A percentile compares a stretch with the other conserved stretches of the same genome.
These are phyloP conservation scores for Adoxophyes honmai DNA, from an alignment of 1,140 invertebrate species.

Conservation along the genomic window DNA sequence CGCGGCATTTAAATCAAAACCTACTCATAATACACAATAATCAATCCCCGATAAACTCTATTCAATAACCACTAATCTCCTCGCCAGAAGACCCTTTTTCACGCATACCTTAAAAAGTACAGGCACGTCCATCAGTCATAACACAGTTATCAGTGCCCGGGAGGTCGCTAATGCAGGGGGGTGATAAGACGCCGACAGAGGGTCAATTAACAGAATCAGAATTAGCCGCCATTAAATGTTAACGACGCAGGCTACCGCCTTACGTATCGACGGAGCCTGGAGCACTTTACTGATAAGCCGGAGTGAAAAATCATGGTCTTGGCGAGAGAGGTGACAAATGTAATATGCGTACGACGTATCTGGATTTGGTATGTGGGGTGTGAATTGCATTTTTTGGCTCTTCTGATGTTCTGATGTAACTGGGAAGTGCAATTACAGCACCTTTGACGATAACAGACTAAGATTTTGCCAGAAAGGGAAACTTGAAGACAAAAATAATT, in stretches of 20 bases:
- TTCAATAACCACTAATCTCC: conserved; percentile 7
- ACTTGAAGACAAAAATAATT: too few species aligned
- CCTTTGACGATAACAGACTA: too few species aligned
- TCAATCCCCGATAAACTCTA: background rate
- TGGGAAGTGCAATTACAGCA: too few species aligned
- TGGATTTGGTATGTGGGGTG: too few species aligned
- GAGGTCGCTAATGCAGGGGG: conserved; percentile 55
- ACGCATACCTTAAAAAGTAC: conserved; percentile 4
- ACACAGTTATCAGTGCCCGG: background rate
- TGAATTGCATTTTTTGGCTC: too few species aligned
- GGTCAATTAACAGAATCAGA: conserved; percentile 74
- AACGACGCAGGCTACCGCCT: conserved; percentile 71
- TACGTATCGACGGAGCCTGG: conserved; percentile 41
- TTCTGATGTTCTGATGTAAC: too few species aligned
- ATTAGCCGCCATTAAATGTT: conserved; percentile 74
- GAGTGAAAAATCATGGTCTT: background rate
- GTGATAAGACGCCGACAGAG: conserved; percentile 59
- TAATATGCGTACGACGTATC: background rate
- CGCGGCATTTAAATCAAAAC: too few species aligned
- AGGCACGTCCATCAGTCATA: conserved; percentile 9
- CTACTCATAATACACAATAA: background rate
- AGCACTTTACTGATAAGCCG: conserved; percentile 22
- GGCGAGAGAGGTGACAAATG: background rate
- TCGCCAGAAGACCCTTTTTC: background rate
- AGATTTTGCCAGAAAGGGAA: too few species aligned